Evolutionary conservation across 2,888 invertebrate species (phyloP), one percentile per base, ranked within the genome.

Genomic region (Rhagonycha lutea): DNA sequence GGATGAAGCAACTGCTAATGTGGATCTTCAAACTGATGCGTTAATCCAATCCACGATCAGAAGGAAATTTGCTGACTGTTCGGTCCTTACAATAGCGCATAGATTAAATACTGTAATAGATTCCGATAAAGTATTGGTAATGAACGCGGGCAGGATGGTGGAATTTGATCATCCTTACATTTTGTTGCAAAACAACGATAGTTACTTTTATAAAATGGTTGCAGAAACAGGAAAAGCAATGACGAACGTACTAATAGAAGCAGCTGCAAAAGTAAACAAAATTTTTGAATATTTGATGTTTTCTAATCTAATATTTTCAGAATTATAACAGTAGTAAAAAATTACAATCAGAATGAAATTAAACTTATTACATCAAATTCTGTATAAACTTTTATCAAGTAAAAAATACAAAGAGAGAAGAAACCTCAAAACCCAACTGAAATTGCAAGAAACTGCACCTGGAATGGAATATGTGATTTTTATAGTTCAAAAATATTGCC

Each of bases 1-100:
- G 67, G 97, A 97, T 83, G 97, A 97, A 88, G 96, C 97, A 14
- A 97, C 97, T 0, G 96, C 96, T 4, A 97, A 96, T 86, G 96
- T 97, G 0, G 96, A 97, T 87, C 94, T 61, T 68, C 83, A 83
- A 74, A 95, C 95, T 67, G 95, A 95, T 83, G 91, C 90, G 1
- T 86, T 95, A n/a, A 95, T 96, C 79, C 95, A 95, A 84, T 89
- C 89, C 29, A 94, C 94, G 0, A 95, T 96, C 75, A 89, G 94
- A 77, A 89, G 88, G 68, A 94, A 94, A 84, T 95, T 95, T 84
- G 90, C 89, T 1, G 89, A 91, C 14, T 95, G 95, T 84, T 95
- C 95, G 0, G 95, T 96, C 24, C 89, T 96, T 29, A 95, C 95
- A 1, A 94, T 95, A 61, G 95, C 95, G 26, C 95, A 95, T 87